phyloP scores from a whole-genome alignment of 2,113 vertebrate species.

The Corythornis cristatus region DNA sequence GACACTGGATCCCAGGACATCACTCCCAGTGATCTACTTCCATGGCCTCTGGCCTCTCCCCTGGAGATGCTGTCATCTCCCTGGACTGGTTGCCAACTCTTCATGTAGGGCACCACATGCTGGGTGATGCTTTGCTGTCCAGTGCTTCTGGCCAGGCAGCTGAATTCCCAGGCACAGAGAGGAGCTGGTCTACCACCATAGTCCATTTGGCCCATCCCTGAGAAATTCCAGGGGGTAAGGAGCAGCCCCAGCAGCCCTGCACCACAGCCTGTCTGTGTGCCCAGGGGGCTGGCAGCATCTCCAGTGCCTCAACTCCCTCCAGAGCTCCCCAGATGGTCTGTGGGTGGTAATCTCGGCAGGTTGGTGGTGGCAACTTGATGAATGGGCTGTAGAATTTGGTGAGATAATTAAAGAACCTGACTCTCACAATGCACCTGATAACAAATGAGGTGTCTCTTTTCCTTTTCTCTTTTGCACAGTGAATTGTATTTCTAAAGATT shows the following conservation, averaged over 20 bases:
- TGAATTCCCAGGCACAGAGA: background rate
- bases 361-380: conserved; percentile 66
- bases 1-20: background rate
- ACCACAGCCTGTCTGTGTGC: rapidly evolving
- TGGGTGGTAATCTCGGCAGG: conserved; percentile 69
- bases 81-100: background rate
- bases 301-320: background rate
- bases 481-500: conserved; percentile 69
- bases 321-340: conserved; percentile 17
- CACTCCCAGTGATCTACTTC: background rate
- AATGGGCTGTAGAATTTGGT: conserved; percentile 74
- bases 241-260: background rate
- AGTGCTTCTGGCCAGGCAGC: too few species aligned
- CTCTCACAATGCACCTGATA: conserved; percentile 72
- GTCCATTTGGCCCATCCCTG: rapidly evolving
- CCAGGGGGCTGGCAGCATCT: background rate
- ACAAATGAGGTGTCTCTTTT: conserved; percentile 75
- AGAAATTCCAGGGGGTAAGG: rapidly evolving
- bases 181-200: background rate
- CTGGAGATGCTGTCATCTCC: background rate
- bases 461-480: conserved; percentile 15
- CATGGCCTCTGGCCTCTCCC: background rate
- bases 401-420: conserved; percentile 77
- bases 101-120: rapidly evolving
- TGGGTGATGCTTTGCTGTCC: background rate